Evolutionary conservation across 2,113 vertebrate species (phyloP).

Genomic region (Bubalus kerabau): DNA sequence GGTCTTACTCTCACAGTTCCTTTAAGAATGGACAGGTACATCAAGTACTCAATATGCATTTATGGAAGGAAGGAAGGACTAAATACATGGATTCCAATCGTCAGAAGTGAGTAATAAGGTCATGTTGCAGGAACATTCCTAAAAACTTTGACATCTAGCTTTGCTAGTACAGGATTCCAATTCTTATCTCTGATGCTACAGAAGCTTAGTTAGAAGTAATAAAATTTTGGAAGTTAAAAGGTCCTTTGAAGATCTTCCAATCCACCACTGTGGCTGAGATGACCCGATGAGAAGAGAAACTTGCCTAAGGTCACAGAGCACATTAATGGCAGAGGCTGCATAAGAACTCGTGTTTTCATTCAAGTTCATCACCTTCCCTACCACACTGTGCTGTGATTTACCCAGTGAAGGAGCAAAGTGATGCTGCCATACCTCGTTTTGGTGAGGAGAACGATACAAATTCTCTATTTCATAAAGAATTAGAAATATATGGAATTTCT

Average conservation of each 20-base stretch:
- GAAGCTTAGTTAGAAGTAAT: not conserved
- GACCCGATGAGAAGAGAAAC: not conserved
- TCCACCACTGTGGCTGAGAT: not conserved
- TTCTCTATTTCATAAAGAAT: not conserved
- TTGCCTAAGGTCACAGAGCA: not conserved
- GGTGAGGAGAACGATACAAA: not conserved
- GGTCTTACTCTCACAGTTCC: not conserved
- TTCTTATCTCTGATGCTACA: not conserved
- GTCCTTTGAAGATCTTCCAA: not conserved
- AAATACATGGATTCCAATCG: not conserved
- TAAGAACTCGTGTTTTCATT: not conserved
- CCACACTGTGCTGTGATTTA: fast-evolving
- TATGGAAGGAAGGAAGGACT: not conserved
- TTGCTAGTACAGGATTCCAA: not conserved
- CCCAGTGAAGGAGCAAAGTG: fast-evolving
- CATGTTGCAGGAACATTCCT: not conserved
- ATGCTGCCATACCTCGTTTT: not conserved
- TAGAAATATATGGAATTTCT: not conserved
- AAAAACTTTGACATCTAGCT: not conserved
- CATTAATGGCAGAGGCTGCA: not conserved
- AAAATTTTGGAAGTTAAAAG: not conserved
- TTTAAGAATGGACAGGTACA: not conserved
- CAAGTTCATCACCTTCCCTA: fast-evolving
- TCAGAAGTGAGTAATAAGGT: not conserved
- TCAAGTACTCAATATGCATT: not conserved